Base-by-base conservation (phyloP, 2,113 vertebrate genomes). In the Cathartes aura region DNA sequence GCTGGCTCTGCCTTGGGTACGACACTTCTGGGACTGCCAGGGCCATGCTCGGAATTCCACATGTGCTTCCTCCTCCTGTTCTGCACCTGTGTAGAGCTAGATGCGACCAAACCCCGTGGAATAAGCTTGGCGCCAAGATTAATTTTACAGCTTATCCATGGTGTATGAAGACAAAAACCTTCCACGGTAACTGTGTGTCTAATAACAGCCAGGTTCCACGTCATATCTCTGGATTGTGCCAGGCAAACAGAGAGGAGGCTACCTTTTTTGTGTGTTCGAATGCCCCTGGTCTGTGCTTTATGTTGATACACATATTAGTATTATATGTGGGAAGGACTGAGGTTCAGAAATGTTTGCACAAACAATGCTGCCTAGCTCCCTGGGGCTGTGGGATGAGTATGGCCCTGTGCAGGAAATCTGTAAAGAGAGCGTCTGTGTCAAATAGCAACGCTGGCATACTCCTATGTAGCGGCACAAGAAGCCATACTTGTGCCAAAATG, bases 361-460 rank as follows among this genome's bases (percentile, higher is more conserved):
- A 18, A 19, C 32, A 32, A 3, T 0, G 3, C 56, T 42, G 6
- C 24, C 56, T 27, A 3, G 26, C 36, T 72, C 58, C 18, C 43
- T 50, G 50, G 42, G 20, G 47, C 68, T 62, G 40, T 70, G 40
- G 63, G 55, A 15, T 42, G 18, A 50, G 14, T 22, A 27, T 5
- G 36, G 21, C 30, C 12, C 34, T 23, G 15, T 4, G 3, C 15
- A 67, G 26, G 73, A n/a, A 36, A 36, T 38, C 26, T 36, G 59
- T 52, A 27, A 30, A 32, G n/a, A 53, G 20, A 20, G 17, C 0
- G 1, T 15, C 27, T 24, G 5, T 18, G 8, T 59, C 40, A 47
- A 40, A 72, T 19, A 32, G 32, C 48, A 45, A 26, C 3, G 6
- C 66, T 73, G 79, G 5, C 21, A 1, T 16, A 5, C 13, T 38